Evolutionary conservation across 2,888 invertebrate species (phyloP), one percentile per base, ranked within the genome.

Genomic region (Pandemis corylana): DNA sequence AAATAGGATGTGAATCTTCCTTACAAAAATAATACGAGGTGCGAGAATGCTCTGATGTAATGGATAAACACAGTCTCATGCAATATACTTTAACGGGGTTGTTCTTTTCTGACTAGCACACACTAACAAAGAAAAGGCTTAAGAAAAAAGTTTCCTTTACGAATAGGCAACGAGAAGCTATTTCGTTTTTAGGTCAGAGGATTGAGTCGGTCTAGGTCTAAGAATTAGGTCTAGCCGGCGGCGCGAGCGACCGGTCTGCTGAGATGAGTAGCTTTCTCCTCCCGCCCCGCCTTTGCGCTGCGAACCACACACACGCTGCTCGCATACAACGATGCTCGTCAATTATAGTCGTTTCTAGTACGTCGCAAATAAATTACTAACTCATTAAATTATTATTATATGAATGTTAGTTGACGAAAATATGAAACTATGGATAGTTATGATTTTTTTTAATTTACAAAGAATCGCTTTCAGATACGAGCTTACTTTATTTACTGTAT

Each of bases 211-310:
- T 71, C 73, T 77, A 76, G 68, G 63, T 69, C 56, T 69, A 51
- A 13, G 79, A 81, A 78, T 77, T 78, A 74, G 79, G 78, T 80
- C 78, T 78, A 68, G 68, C 68, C 67, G 65, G 20, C 69, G 69
- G 74, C 70, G 67, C 61, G 63, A 36, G 67, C 69, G 78, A 79
- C 79, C 80, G 81, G 79, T 79, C 78, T 69, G 72, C 65, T 69
- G 74, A 78, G 81, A 82, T 79, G 85, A 78, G 81, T 71, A 80
- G 84, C 85, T 84, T 84, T 84, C 84, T 84, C 84, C 65, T 64
- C 62, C 66, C 66, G 53, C 46, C 63, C 63, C 63, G 20, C 41
- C 59, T 28, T 56, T 28, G 66, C 59, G 41, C n/a, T 7, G 42
- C 66, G 12, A 41, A 36, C 42, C 15, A 28, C 56, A 67, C 61